Evolutionary conservation across 2,113 vertebrate genomes (phyloP).

Genomic region (Petrocephalus zakoni): DNA sequence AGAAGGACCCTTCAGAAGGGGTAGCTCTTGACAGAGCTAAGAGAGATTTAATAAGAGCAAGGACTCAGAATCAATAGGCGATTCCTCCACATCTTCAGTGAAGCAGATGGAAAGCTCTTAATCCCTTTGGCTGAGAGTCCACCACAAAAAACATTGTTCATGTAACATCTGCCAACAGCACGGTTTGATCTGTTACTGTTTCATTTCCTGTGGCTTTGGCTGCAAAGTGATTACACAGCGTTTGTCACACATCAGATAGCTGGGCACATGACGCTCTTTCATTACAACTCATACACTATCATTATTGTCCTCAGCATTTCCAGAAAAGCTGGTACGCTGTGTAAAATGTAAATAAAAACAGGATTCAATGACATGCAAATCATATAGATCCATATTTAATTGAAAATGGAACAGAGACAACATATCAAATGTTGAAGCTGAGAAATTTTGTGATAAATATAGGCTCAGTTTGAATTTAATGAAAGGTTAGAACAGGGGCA

Average conservation of each 20-base stretch:
- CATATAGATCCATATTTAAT: no score
- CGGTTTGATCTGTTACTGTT: background rate
- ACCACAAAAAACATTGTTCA: background rate
- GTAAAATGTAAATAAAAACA: no score
- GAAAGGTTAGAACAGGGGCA: no score
- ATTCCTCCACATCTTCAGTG: slow-evolving; percentile 41
- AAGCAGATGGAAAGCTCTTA: slow-evolving; percentile 37
- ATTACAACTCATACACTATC: background rate
- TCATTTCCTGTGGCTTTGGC: background rate
- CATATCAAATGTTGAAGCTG: no score
- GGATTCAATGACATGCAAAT: no score
- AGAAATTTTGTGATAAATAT: no score
- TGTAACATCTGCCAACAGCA: background rate
- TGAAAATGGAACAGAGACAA: no score
- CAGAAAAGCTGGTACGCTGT: no score
- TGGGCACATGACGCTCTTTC: background rate
- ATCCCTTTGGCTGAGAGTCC: slow-evolving; percentile 26
- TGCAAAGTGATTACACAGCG: background rate
- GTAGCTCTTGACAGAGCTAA: slow-evolving; percentile 31
- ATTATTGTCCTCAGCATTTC: background rate
- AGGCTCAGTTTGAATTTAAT: no score
- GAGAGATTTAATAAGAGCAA: slow-evolving; percentile 38
- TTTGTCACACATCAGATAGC: background rate
- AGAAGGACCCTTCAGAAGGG: slow-evolving; percentile 19
- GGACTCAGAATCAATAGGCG: slow-evolving; percentile 44